These are phyloP conservation scores for Pelusios castaneus DNA, from an alignment of 2,113 vertebrate species.

Conservation along the genomic window DNA sequence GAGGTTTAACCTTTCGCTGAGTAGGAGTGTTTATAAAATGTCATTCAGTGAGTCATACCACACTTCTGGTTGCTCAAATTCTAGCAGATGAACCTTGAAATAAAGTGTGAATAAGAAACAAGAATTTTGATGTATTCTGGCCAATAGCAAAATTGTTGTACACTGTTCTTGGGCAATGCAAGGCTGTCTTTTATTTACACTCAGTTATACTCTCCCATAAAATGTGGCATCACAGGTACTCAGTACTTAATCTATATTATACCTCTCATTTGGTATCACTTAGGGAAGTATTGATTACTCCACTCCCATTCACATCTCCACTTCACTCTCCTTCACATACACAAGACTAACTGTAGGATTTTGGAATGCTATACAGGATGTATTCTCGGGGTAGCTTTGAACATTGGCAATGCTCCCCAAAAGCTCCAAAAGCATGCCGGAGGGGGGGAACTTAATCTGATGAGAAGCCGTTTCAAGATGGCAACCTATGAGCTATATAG, in stretches of 20 bases:
- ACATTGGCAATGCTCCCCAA: neutral
- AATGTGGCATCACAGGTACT: neutral
- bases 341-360: neutral
- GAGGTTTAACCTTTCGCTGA: neutral
- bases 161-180: neutral
- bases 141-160: neutral
- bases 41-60: conserved; percentile 4
- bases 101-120: neutral
- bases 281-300: neutral
- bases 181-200: neutral
- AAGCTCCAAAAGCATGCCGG: neutral
- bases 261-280: neutral
- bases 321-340: neutral
- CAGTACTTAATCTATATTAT: neutral
- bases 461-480: neutral
- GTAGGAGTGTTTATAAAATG: conserved; percentile 8
- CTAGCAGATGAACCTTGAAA: neutral
- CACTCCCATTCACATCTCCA: neutral
- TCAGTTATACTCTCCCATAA: neutral
- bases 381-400: neutral
- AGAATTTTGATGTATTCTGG: neutral
- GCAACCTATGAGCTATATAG: neutral
- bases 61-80: conserved; percentile 9
- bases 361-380: neutral
- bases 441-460: neutral